Conservation (phyloP, 2,797 vertebrate genomes). For the Caiman crocodilus region DNA sequence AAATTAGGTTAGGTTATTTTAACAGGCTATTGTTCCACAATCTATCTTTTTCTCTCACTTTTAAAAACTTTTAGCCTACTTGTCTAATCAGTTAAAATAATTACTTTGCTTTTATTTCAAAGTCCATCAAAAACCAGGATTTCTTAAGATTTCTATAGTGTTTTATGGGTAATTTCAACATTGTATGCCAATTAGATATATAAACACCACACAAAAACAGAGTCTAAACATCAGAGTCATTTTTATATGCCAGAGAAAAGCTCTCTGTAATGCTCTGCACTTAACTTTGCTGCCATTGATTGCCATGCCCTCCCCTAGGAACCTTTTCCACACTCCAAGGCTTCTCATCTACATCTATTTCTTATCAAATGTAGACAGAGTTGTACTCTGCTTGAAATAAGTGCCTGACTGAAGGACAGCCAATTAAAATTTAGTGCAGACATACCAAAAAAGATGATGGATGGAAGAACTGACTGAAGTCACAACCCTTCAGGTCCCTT, state of each 20-base stretch:
- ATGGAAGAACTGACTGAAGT: too few species aligned
- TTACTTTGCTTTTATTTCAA: constrained; percentile 34
- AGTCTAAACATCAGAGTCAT: constrained; percentile 48
- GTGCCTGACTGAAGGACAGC: too few species aligned
- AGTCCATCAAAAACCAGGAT: constrained; percentile 29
- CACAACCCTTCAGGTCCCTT: too few species aligned
- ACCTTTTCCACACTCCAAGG: too few species aligned
- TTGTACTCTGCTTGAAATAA: too few species aligned
- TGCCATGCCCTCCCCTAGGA: too few species aligned
- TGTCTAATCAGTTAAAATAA: constrained; percentile 43
- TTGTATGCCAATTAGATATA: constrained; percentile 36
- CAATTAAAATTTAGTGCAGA: not conserved
- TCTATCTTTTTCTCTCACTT: constrained; percentile 69
- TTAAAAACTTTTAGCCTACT: constrained; percentile 61
- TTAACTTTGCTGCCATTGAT: not conserved
- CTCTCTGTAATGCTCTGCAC: not conserved
- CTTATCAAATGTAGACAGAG: too few species aligned
- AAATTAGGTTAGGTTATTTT: constrained; percentile 80
- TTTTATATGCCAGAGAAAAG: not conserved
- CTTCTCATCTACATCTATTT: too few species aligned
- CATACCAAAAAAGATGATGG: not conserved
- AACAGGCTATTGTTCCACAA: constrained; percentile 74
- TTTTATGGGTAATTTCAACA: constrained; percentile 26
- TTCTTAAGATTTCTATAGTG: constrained; percentile 19
- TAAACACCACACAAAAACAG: constrained; percentile 35